phyloP scores from a whole-genome alignment of 1,140 invertebrate genomes.

The Drosophila rhopaloa region DNA sequence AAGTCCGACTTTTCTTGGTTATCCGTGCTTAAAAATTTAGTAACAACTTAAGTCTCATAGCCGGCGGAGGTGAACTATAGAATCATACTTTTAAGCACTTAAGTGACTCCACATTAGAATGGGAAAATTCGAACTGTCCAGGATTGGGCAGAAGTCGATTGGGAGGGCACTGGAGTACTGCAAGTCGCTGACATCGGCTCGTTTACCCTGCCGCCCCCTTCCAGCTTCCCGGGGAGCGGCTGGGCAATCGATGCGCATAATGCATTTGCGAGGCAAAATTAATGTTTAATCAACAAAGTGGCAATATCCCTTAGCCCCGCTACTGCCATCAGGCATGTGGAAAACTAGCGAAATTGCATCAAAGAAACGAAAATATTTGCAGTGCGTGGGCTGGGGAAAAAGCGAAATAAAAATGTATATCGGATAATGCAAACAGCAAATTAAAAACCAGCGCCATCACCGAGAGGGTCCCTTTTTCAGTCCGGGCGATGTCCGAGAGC shows the following conservation, averaged over 20 bases:
- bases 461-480: not conserved
- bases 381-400: constrained; percentile 50
- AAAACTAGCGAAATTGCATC: constrained; percentile 73
- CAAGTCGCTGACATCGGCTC: not conserved
- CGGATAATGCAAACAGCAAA: constrained; percentile 76
- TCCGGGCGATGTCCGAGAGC: not conserved
- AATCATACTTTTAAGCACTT: not conserved
- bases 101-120: constrained; percentile 2
- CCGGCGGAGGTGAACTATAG: not conserved
- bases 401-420: constrained; percentile 44
- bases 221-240: not conserved
- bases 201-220: no score
- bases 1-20: no score
- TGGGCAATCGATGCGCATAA: constrained; percentile 32
- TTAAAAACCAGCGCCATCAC: constrained; percentile 65
- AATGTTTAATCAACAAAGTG: constrained; percentile 74
- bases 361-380: constrained; percentile 75
- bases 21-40: no score
- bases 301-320: constrained; percentile 7
- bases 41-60: no score
- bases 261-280: constrained; percentile 58
- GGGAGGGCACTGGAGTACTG: no score
- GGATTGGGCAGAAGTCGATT: no score
- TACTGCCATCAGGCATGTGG: constrained; percentile 17
- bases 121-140: no score